Conservation (phyloP, 2,113 vertebrate genomes). For the Brachypteracias leptosomus region DNA sequence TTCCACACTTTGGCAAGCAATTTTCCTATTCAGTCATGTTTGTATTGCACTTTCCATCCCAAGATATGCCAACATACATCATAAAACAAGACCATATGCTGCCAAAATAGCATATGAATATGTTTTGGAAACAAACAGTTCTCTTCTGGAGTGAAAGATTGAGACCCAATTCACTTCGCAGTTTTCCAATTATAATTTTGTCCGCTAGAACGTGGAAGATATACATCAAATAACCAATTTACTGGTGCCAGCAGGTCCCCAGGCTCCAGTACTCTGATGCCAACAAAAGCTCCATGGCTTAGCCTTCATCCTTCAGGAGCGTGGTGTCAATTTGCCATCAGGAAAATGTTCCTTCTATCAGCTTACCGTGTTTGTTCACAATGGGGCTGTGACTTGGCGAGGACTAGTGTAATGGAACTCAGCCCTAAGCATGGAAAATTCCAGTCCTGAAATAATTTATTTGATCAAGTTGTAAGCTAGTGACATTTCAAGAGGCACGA, state of each 20-base stretch:
- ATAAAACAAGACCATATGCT: constrained; percentile 2
- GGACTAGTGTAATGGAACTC: not conserved
- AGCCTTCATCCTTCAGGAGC: not conserved
- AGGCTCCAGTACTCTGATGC: not conserved
- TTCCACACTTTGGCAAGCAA: not conserved
- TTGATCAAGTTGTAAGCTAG: not conserved
- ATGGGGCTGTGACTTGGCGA: fast-evolving
- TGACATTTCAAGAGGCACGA: not conserved
- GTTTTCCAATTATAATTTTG: not conserved
- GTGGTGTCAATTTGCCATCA: not conserved
- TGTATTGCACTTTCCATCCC: not conserved
- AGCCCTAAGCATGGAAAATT: not conserved
- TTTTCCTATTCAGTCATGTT: not conserved
- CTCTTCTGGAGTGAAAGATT: not conserved
- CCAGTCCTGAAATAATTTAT: not conserved
- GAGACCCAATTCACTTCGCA: not conserved
- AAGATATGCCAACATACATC: not conserved
- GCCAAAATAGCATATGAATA: not conserved
- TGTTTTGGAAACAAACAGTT: not conserved
- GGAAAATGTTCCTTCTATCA: not conserved
- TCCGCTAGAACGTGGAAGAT: not conserved
- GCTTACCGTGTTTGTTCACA: not conserved
- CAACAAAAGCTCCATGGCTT: not conserved
- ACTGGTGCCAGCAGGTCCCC: not conserved
- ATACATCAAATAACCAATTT: not conserved